phyloP scores from a whole-genome alignment of 2,113 vertebrate species.

The Sceloporus undulatus region DNA sequence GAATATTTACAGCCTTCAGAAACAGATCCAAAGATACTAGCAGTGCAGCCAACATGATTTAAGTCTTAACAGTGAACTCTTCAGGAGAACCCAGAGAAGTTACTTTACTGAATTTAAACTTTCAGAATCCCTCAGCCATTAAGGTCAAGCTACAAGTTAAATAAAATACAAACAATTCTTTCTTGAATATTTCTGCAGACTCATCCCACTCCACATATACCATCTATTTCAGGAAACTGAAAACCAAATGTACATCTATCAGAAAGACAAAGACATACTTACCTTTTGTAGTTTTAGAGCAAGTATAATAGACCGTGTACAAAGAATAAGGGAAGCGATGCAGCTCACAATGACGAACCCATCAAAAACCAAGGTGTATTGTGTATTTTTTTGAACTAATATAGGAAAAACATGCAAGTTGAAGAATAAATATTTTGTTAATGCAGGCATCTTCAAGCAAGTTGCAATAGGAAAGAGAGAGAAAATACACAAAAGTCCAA shows the following conservation, averaged over 20 bases:
- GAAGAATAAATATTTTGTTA: neutral
- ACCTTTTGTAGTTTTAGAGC: constrained; percentile 91
- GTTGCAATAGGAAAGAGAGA: neutral
- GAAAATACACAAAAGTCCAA: neutral
- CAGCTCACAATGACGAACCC: constrained; percentile 90
- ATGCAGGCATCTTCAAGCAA: neutral
- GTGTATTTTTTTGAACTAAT: constrained; percentile 89
- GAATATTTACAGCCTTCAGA: neutral
- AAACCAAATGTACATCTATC: neutral
- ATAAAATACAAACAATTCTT: neutral
- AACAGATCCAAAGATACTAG: neutral
- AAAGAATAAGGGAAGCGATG: constrained; percentile 89
- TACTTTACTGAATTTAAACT: too few relatives aligned
- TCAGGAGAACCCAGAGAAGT: too few relatives aligned
- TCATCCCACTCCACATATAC: neutral
- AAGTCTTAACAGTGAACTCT: neutral
- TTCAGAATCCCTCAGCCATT: too few relatives aligned
- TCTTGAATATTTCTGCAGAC: neutral
- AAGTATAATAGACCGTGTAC: constrained; percentile 91
- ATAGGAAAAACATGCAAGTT: constrained; percentile 42
- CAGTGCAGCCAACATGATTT: neutral
- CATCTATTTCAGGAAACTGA: neutral
- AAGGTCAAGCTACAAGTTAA: neutral
- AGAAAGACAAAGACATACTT: constrained; percentile 28
- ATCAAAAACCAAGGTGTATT: constrained; percentile 91